A percentile compares a stretch with the other conserved stretches of the same genome.
phyloP scores from a whole-genome alignment of 2,888 invertebrate species.

The Suillia variegata region DNA sequence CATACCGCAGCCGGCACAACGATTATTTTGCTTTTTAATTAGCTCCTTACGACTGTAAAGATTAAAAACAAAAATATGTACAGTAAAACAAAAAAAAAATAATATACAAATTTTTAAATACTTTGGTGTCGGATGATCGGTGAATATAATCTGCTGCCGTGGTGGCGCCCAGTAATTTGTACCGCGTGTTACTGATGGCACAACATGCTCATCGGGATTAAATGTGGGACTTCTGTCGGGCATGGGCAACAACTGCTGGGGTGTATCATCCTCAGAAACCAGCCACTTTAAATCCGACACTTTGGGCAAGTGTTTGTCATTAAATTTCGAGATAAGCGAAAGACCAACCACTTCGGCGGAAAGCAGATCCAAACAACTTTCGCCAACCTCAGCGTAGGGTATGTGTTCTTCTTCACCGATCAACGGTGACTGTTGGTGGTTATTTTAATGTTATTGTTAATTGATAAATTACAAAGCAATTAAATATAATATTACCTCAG shows the following conservation, averaged over 20 bases:
- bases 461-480: too few species aligned
- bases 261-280: constrained; percentile 76
- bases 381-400: constrained; percentile 50
- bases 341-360: constrained; percentile 82
- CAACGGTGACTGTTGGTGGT: constrained; percentile 7
- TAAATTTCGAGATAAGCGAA: constrained; percentile 76
- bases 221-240: constrained; percentile 69
- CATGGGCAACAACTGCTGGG: constrained; percentile 77
- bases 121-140: constrained; percentile 72
- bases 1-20: constrained; percentile 86
- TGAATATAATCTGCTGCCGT: constrained; percentile 81
- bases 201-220: constrained; percentile 68
- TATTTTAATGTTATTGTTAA: neutral
- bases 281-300: constrained; percentile 82
- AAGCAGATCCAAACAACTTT: constrained; percentile 61
- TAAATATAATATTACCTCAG: constrained; percentile 7
- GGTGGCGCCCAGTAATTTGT: constrained; percentile 86
- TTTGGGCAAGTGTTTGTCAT: constrained; percentile 75
- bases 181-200: constrained; percentile 68
- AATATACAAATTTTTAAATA: constrained; percentile 48
- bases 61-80: neutral
- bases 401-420: constrained; percentile 38
- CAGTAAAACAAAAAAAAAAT: constrained; percentile 3
- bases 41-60: constrained; percentile 66
- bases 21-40: constrained; percentile 75